Percentiles rank a stretch among this genome's conserved stretches.
phyloP scores from a whole-genome alignment of 2,888 invertebrate species.

The Callyntrura sp. region DNA sequence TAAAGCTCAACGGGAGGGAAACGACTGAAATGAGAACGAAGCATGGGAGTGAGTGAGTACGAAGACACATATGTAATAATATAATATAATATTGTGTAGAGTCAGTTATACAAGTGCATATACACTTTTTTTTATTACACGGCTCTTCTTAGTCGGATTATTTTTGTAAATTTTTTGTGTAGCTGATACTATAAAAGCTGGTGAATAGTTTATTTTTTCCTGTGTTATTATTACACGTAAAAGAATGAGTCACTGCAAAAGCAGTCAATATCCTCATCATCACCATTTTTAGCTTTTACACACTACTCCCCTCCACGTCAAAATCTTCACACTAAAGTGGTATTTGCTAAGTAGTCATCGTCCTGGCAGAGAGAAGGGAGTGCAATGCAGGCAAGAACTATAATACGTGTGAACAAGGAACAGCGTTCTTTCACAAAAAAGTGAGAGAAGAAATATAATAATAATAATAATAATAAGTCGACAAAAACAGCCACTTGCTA shows the following conservation, averaged over 20 bases:
- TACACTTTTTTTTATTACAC: constrained; percentile 1
- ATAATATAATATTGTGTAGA: no score
- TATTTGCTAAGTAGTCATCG: background rate
- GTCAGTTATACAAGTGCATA: background rate
- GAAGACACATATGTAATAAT: no score
- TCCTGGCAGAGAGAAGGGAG: constrained; percentile 23
- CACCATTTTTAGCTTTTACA: constrained; percentile 68
- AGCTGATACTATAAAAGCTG: constrained; percentile 2
- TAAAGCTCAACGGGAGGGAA: constrained; percentile 18
- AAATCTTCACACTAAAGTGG: constrained; percentile 21
- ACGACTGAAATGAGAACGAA: background rate
- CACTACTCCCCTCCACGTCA: background rate
- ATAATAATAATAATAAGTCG: no score
- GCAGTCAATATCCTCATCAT: constrained; percentile 76
- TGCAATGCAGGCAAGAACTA: background rate
- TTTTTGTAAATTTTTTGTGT: constrained; percentile 1
- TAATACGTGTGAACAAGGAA: background rate
- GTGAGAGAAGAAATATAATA: background rate
- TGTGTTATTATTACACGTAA: background rate
- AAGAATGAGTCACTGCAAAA: constrained; percentile 61
- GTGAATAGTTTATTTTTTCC: constrained; percentile 20
- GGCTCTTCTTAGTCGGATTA: constrained; percentile 18
- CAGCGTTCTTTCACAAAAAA: constrained; percentile 30
- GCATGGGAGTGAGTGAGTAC: no score
- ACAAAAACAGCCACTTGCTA: constrained; percentile 63